These are phyloP conservation scores for Ramphastos sulfuratus DNA, from an alignment of 2,113 vertebrate species.

Conservation along the genomic window DNA sequence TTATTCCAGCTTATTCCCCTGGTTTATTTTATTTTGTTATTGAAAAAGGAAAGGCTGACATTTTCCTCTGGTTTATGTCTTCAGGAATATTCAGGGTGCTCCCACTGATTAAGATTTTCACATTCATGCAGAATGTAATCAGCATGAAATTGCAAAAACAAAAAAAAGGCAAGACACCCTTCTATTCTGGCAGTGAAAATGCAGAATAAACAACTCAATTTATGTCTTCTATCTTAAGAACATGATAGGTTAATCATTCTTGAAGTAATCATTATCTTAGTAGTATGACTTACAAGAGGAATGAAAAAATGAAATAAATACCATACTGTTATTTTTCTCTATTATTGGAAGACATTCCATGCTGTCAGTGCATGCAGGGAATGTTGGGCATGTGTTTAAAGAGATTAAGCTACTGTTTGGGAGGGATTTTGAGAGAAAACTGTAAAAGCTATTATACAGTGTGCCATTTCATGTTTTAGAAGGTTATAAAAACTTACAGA, in stretches of 20 bases:
- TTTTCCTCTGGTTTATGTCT: neutral
- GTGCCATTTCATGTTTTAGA: neutral
- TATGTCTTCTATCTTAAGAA: neutral
- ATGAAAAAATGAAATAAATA: conserved; percentile 12
- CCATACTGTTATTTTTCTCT: neutral
- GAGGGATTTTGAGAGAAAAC: conserved; percentile 28
- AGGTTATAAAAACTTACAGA: conserved; percentile 6
- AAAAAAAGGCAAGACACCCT: neutral
- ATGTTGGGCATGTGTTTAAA: conserved; percentile 38
- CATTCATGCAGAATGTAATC: conserved; percentile 30
- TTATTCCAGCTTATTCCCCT: neutral
- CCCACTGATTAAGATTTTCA: conserved; percentile 22
- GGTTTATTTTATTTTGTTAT: neutral
- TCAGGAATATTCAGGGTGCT: neutral
- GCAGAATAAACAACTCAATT: neutral
- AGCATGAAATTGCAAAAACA: neutral
- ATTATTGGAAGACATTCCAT: neutral
- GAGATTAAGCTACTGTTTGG: conserved; percentile 27
- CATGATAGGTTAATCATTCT: neutral
- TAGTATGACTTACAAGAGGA: neutral
- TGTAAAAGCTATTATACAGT: neutral
- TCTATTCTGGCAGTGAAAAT: neutral
- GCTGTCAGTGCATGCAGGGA: neutral
- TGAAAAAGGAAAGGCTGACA: neutral
- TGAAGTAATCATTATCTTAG: conserved; percentile 9